Percentiles rank a stretch among this genome's conserved stretches.
Evolutionary conservation across 1,140 invertebrate genomes (phyloP).

Genomic region (Neodiprion virginianus): DNA sequence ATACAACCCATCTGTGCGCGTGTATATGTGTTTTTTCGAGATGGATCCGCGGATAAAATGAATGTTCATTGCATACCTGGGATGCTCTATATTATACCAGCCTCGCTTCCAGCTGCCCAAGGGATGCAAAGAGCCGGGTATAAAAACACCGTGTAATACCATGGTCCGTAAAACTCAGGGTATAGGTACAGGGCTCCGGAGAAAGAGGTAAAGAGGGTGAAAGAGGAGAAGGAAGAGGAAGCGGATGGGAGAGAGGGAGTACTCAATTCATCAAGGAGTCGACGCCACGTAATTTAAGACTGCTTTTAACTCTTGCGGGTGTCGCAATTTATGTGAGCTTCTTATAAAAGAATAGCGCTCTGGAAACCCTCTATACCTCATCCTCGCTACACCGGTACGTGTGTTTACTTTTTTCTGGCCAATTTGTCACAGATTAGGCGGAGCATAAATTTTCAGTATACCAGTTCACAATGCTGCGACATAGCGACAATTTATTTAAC

Average conservation of each 20-base stretch:
- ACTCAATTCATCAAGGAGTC: constrained; percentile 64
- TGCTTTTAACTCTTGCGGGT: constrained; percentile 63
- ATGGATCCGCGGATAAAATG: not conserved
- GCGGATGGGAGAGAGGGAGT: constrained; percentile 36
- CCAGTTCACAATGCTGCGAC: constrained; percentile 24
- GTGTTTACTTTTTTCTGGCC: constrained; percentile 35
- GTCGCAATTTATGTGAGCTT: constrained; percentile 64
- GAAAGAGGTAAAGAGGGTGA: constrained; percentile 25
- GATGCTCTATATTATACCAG: not conserved
- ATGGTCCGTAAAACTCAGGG: constrained; percentile 23
- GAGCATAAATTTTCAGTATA: constrained; percentile 50
- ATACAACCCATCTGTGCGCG: too few relatives aligned
- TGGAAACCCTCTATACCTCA: constrained; percentile 22
- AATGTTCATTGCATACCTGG: not conserved
- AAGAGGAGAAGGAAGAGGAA: constrained; percentile 21
- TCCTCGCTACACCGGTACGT: not conserved
- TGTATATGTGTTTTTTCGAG: not conserved
- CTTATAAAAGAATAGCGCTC: constrained; percentile 62
- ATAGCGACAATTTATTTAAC: not conserved
- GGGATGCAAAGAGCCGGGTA: constrained; percentile 33
- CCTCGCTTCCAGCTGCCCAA: not conserved
- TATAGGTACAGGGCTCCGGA: constrained; percentile 3
- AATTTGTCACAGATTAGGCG: constrained; percentile 58
- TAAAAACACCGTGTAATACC: constrained; percentile 54
- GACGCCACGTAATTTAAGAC: constrained; percentile 63